A percentile compares a stretch with the other conserved stretches of the same genome.
Conservation (phyloP, 2,113 vertebrate genomes). For the Oryzias melastigma region DNA sequence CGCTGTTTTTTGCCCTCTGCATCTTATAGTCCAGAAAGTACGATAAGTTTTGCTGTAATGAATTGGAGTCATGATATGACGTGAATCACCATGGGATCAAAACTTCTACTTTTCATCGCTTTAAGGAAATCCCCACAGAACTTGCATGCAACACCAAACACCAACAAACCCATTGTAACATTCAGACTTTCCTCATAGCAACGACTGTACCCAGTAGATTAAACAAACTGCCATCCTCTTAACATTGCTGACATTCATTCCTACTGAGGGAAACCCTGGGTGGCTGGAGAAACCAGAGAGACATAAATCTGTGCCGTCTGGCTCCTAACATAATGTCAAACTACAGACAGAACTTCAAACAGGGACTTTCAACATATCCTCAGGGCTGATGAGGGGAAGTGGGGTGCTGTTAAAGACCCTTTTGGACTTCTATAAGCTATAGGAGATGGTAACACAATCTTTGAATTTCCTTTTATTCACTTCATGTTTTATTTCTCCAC, state of each 20-base stretch:
- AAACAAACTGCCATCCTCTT: constrained; percentile 58
- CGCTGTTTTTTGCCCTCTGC: too few relatives aligned
- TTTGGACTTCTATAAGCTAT: constrained; percentile 32
- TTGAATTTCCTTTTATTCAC: too few relatives aligned
- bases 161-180: constrained; percentile 22
- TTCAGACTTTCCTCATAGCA: constrained; percentile 30
- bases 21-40: too few relatives aligned
- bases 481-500: too few relatives aligned
- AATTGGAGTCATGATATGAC: not conserved
- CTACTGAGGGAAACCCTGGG: constrained; percentile 60
- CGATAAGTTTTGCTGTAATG: too few relatives aligned
- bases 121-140: constrained; percentile 18
- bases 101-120: constrained; percentile 53
- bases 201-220: constrained; percentile 45
- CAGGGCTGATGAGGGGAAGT: constrained; percentile 26
- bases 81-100: constrained; percentile 43
- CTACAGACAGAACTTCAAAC: constrained; percentile 39
- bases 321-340: constrained; percentile 55
- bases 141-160: constrained; percentile 8
- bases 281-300: constrained; percentile 27
- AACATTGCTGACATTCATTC: constrained; percentile 63
- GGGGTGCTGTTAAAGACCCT: not conserved
- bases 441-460: not conserved
- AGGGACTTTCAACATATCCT: constrained; percentile 23
- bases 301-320: constrained; percentile 58